Evolutionary conservation across 2,797 vertebrate species (phyloP).

Genomic region (Poeciliopsis paucimaculata): DNA sequence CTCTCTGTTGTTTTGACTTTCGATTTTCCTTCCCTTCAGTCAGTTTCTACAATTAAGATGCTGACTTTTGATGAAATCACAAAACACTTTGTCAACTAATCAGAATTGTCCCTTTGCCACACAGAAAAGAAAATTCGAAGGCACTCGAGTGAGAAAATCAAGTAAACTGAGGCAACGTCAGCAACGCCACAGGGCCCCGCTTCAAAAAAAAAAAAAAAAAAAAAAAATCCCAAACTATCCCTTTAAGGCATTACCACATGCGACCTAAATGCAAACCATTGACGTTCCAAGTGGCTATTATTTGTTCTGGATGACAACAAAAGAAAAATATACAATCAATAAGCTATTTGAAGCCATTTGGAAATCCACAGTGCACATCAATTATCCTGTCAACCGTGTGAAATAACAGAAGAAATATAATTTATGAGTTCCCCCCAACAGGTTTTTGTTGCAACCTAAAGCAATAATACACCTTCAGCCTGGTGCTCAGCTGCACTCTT

Average conservation of each 20-base stretch:
- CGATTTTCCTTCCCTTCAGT: neutral
- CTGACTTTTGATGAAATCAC: neutral
- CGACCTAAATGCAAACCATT: constrained; percentile 22
- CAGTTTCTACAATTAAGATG: neutral
- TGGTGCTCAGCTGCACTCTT: constrained; percentile 62
- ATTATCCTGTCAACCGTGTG: constrained; percentile 73
- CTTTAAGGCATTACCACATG: constrained; percentile 7
- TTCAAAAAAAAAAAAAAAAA: neutral
- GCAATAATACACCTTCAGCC: constrained; percentile 70
- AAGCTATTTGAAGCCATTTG: constrained; percentile 51
- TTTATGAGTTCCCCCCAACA: constrained; percentile 62
- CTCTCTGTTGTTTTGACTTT: neutral
- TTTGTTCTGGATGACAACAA: constrained; percentile 42
- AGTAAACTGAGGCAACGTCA: neutral
- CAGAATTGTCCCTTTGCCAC: neutral
- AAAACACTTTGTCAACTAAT: neutral
- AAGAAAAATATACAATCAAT: constrained; percentile 56
- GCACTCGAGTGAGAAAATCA: neutral
- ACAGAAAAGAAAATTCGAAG: neutral
- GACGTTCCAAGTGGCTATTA: constrained; percentile 18
- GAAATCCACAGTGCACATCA: constrained; percentile 71
- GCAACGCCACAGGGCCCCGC: neutral
- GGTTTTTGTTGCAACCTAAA: constrained; percentile 75
- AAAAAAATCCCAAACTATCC: neutral
- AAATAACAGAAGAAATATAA: constrained; percentile 68